Conservation (phyloP, 2,113 vertebrate genomes). For the Phainopepla nitens region DNA sequence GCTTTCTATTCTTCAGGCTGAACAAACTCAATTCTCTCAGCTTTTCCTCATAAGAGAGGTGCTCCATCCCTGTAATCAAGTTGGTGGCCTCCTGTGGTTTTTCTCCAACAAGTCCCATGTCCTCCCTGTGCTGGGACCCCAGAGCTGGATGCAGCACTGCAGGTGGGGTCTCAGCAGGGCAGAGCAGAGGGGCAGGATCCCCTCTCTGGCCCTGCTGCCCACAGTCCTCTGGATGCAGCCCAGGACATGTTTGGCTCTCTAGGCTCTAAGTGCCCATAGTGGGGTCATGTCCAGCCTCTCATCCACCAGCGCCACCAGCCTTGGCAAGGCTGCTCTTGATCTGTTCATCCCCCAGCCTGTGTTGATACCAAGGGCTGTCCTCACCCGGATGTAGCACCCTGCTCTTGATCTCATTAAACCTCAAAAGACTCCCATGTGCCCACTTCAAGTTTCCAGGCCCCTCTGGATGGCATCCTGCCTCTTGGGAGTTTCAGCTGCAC, state of each 20-base stretch:
- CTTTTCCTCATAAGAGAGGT: not conserved
- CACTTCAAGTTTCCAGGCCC: not conserved
- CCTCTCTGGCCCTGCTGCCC: not conserved
- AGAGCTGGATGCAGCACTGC: not conserved
- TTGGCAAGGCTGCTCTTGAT: not conserved
- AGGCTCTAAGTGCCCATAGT: not conserved
- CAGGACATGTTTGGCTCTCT: not conserved
- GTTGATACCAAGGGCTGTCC: not conserved
- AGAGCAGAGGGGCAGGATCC: not conserved
- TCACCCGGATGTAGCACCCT: not conserved
- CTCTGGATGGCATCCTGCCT: not conserved
- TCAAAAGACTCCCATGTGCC: not conserved
- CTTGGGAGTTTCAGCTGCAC: not conserved
- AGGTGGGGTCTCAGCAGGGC: not conserved
- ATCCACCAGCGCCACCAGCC: fast-evolving
- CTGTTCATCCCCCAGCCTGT: not conserved
- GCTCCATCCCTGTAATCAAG: not conserved
- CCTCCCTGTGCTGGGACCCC: not conserved
- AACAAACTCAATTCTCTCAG: not conserved
- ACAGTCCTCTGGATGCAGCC: not conserved
- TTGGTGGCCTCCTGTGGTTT: not conserved
- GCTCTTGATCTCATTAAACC: not conserved
- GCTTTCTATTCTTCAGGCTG: not conserved
- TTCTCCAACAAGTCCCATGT: not conserved
- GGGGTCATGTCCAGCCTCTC: not conserved